Percentiles rank a stretch among this genome's conserved stretches.
Evolutionary conservation across 92 coral and sea anemone genomes (phyloP).

Genomic region (Galaxea fascicularis): DNA sequence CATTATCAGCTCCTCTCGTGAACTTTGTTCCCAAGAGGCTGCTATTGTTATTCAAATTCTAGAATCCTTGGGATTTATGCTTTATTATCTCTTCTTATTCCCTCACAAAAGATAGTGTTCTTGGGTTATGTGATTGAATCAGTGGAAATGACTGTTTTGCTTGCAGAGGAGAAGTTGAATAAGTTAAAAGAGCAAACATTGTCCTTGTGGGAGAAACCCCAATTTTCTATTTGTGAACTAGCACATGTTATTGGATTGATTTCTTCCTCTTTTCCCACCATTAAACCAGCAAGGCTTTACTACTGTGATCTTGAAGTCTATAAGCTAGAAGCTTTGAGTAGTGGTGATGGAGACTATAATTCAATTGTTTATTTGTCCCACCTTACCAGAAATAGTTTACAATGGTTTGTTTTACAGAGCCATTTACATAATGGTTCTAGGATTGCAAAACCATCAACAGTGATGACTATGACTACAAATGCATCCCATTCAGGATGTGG

Average conservation of each 20-base stretch:
- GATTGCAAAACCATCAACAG: constrained; percentile 2
- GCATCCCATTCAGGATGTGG: constrained; percentile 46
- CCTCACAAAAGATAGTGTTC: constrained; percentile 24
- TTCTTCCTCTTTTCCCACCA: constrained; percentile 47
- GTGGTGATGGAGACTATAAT: constrained; percentile 20
- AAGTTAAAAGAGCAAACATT: too few species aligned
- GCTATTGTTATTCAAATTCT: constrained; percentile 12
- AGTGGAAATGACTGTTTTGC: too few species aligned
- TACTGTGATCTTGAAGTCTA: constrained; percentile 33
- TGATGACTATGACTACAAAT: constrained; percentile 17
- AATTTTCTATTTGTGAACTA: constrained; percentile 21
- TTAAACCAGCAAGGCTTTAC: constrained; percentile 45
- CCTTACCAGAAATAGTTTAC: background rate
- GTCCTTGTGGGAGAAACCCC: background rate
- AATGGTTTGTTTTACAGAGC: constrained; percentile 15
- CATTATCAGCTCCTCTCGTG: too few species aligned
- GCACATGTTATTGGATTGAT: constrained; percentile 44
- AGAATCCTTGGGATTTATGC: constrained; percentile 43
- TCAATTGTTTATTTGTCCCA: constrained; percentile 1
- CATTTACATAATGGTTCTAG: background rate
- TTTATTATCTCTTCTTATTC: constrained; percentile 28
- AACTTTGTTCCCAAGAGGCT: too few species aligned
- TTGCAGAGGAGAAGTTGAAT: too few species aligned
- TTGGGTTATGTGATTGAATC: too few species aligned
- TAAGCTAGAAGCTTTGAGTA: constrained; percentile 9